Conservation (phyloP, 2,113 vertebrate genomes). For the Thryonomys swinderianus region DNA sequence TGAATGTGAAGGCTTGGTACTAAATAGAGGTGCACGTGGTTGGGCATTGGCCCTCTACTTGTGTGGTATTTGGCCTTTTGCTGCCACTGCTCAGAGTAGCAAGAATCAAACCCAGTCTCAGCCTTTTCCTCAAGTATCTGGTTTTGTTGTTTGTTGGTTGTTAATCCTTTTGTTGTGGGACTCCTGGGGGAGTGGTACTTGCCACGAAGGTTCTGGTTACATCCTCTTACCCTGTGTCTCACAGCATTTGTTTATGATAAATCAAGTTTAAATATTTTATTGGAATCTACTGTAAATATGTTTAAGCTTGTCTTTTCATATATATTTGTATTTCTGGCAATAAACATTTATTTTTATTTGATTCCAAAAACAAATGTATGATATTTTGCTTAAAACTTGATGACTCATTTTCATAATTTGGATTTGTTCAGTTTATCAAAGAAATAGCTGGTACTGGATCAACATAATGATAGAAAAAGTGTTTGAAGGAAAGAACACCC, state of each 20-base stretch:
- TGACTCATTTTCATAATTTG: neutral
- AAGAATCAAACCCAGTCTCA: too few relatives aligned
- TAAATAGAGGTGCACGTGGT: too few relatives aligned
- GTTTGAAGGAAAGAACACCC: neutral
- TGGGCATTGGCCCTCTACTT: too few relatives aligned
- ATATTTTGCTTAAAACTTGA: conserved; percentile 2
- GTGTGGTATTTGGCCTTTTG: too few relatives aligned
- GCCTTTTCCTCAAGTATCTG: too few relatives aligned
- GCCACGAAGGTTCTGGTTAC: too few relatives aligned
- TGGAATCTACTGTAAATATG: neutral
- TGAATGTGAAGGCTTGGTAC: too few relatives aligned
- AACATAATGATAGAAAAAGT: neutral
- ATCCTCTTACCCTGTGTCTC: too few relatives aligned
- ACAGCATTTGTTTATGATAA: neutral
- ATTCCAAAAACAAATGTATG: neutral
- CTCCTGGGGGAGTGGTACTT: too few relatives aligned
- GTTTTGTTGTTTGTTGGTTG: too few relatives aligned
- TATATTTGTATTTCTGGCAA: neutral
- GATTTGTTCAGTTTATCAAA: neutral
- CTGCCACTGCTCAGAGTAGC: too few relatives aligned
- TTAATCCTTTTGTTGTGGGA: too few relatives aligned
- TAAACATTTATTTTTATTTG: conserved; percentile 16
- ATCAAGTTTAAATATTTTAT: neutral
- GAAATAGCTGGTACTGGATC: neutral
- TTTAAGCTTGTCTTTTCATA: neutral